A percentile compares a stretch with the other conserved stretches of the same genome.
Conservation (phyloP, 2,888 invertebrate genomes). For the Epinotia bilunana region DNA sequence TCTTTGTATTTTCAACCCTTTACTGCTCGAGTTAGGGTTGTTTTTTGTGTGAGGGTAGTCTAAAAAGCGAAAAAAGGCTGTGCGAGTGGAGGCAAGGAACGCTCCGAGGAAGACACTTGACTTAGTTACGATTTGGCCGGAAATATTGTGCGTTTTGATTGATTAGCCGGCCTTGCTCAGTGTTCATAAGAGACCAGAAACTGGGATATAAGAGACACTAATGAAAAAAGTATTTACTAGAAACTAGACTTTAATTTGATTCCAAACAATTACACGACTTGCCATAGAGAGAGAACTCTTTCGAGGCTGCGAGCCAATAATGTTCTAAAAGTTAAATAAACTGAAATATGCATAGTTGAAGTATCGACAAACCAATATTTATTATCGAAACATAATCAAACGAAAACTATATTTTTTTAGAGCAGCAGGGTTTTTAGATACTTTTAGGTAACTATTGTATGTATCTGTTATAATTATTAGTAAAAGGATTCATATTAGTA, state of each 20-base stretch:
- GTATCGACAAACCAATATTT: too few species aligned
- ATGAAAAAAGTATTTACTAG: background rate
- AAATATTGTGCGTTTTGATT: slow-evolving; percentile 68
- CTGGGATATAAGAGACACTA: background rate
- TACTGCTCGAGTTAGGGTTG: slow-evolving; percentile 55
- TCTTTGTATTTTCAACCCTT: slow-evolving; percentile 61
- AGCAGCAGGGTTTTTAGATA: too few species aligned
- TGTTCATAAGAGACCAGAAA: background rate
- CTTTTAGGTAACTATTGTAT: too few species aligned
- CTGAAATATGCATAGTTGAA: background rate
- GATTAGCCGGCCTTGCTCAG: slow-evolving; percentile 58
- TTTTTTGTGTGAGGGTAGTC: slow-evolving; percentile 48
- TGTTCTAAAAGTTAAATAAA: background rate
- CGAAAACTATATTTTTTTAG: too few species aligned
- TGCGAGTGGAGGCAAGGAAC: slow-evolving; percentile 68
- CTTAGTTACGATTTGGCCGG: slow-evolving; percentile 74
- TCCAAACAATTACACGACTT: background rate
- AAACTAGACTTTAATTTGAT: background rate
- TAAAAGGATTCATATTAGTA: too few species aligned
- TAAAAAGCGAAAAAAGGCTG: slow-evolving; percentile 70
- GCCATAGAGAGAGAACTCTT: background rate
- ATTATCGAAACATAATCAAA: too few species aligned
- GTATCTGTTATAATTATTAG: too few species aligned
- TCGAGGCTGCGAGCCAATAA: background rate
- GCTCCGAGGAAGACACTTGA: slow-evolving; percentile 69